Evolutionary conservation across 2,888 invertebrate genomes (phyloP).

Genomic region (Rhodophaea formosa): DNA sequence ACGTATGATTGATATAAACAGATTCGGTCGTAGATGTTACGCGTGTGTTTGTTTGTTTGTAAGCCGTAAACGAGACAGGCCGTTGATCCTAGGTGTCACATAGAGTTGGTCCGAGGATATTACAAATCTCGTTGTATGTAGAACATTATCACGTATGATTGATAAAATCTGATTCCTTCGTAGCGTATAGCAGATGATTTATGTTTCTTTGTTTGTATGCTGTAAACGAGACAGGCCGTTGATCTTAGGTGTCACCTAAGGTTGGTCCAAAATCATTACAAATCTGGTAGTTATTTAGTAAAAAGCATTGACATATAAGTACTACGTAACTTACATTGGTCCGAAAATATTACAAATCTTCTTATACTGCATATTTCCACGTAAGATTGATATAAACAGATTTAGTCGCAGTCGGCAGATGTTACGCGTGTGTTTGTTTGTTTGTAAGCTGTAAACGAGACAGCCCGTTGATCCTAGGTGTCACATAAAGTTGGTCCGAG

Average conservation of each 20-base stretch:
- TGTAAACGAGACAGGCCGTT: slow-evolving; percentile 43
- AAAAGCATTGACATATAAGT: too few species aligned
- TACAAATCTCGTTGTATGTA: too few species aligned
- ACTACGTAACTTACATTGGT: neutral
- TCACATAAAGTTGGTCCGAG: too few species aligned
- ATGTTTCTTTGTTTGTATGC: slow-evolving; percentile 20
- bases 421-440: slow-evolving; percentile 11
- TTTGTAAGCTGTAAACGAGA: slow-evolving; percentile 33
- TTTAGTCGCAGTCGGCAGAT: slow-evolving; percentile 13
- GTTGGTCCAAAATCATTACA: too few species aligned
- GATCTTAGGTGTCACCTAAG: slow-evolving; percentile 36
- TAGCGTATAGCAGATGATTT: slow-evolving; percentile 15
- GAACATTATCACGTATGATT: slow-evolving; percentile 7
- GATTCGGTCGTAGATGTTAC: slow-evolving; percentile 10
- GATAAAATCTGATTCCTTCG: slow-evolving; percentile 4
- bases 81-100: slow-evolving; percentile 41
- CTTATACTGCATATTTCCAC: slow-evolving; percentile 5
- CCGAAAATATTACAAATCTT: slow-evolving; percentile 9
- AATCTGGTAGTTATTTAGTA: too few species aligned
- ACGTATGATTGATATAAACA: slow-evolving; percentile 13
- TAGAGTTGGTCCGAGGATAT: too few species aligned
- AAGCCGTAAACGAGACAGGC: slow-evolving; percentile 39
- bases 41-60: slow-evolving; percentile 15
- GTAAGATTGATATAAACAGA: slow-evolving; percentile 15
- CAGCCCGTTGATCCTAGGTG: slow-evolving; percentile 44